Base-by-base conservation (phyloP, 2,113 vertebrate species). In the Nothoprocta pentlandii region DNA sequence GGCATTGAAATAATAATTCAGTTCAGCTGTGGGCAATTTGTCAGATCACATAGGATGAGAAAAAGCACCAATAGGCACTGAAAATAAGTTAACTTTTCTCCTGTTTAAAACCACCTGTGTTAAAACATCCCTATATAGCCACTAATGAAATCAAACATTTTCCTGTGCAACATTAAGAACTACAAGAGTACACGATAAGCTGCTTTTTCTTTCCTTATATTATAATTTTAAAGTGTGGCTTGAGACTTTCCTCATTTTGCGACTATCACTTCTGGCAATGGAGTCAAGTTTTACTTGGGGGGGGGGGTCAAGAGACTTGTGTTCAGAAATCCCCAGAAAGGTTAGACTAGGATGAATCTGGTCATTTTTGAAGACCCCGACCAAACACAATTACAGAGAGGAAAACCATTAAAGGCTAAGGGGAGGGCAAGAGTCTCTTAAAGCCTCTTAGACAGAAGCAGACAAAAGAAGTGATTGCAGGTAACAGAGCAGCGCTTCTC, bases 341-440 rank as follows among this genome's bases (percentile, higher is more conserved):
- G 42, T 1, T 6, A 80, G 47, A 34, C 9, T 0, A 0, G 19
- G n/a, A 19, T 47, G 62, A 74, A 66, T 54, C 41, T 32, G 32
- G 77, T 46, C 39, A 3, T 67, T 47, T 62, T 63, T 59, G 62
- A 58, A 69, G 44, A 10, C 42, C 63, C 21, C 16, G 67, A 19
- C 25, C 28, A n/a, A 32, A 66, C 47, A 36, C 0, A 4, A 42
- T 30, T 51, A 36, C 46, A 46, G 41, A 14, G 14, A 44, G 21
- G 12, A 63, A 90, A 77, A 87, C 23, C 17, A 10, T 8, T 20
- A 47, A 2, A 41, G 1, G 3, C 8, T 53, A 59, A 49, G 23
- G 56, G 32, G 28, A 80, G 62, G 28, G 63, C 14, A 9, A 56
- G 47, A 56, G 25, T 17, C 54, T 80, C 42, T 64, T 80, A n/a